Evolutionary conservation across 2,113 vertebrate genomes (phyloP), one percentile per base, ranked within the genome.

Genomic region (Toxotes jaculatrix): DNA sequence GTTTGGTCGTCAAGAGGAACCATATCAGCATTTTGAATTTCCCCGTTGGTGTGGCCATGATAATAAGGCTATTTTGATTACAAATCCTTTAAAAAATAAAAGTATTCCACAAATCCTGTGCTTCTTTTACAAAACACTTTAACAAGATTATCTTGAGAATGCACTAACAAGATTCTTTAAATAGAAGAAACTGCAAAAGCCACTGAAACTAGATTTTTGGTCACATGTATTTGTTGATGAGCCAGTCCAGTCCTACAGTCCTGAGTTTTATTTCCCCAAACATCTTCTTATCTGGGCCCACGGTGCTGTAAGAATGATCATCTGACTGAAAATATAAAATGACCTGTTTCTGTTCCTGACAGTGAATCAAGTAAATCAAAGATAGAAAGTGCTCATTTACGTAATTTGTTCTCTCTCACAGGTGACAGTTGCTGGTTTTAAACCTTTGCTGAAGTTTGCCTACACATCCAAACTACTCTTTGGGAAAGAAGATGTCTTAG

Each of bases 391-490:
- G 31, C 56, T 73, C 3, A 79, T 71, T 36, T n/a, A 9, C 62
- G 7, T 68, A 0, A 7, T 85, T 32, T 86, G 0, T 66, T 10
- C 10, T 77, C 42, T 83, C 62, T 19, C 64, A 51, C 91, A 99
- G 98, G 96, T 99, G 67, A 97, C 97, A 9, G 94, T 93, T 43
- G 95, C 96, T 86, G 98, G 98, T 79, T 99, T 99, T 87, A 95
- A 96, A 80, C 97, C 97, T 62, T 90, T 99, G 79, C 94, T 99
- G 86, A 96, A 97, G 63, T 99, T 99, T 91, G 97, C 97, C 71
- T 99, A 99, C 92, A 98, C 97, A 2, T 96, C 97, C 69, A 98
- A 97, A 77, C 97, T 99, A 45, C 90, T 95, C 85, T 95, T 99
- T 68, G 96, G 94, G 74, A 97, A 97, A 94, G 96, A 98, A 38